Conservation (phyloP, 2,888 invertebrate species). For the Synergus laeviventris region DNA sequence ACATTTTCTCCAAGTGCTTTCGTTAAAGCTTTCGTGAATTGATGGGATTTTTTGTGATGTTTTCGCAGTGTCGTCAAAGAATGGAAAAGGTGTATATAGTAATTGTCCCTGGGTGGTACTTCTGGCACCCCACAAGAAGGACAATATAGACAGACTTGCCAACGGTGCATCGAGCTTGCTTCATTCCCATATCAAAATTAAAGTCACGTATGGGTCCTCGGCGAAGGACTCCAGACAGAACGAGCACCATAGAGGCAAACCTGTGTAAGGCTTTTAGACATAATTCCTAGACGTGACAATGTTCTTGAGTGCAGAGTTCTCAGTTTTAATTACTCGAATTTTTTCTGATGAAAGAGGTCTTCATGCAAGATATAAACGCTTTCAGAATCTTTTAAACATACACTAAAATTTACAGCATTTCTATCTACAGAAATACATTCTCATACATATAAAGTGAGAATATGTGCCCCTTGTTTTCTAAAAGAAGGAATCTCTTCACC, state of each 20-base stretch:
- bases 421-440: not conserved
- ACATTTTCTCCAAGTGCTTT: not conserved
- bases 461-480: not conserved
- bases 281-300: constrained; percentile 43
- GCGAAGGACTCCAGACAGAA: constrained; percentile 55
- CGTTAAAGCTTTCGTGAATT: not conserved
- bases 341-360: constrained; percentile 3
- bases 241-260: constrained; percentile 48
- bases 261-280: constrained; percentile 49
- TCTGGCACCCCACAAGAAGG: constrained; percentile 39
- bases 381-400: not conserved
- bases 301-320: constrained; percentile 15
- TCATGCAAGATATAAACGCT: not conserved
- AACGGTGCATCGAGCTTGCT: constrained; percentile 44
- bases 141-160: constrained; percentile 49
- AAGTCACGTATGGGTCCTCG: constrained; percentile 61
- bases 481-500: constrained; percentile 10
- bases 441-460: not conserved
- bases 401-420: not conserved
- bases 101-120: constrained; percentile 20
- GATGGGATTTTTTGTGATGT: not conserved
- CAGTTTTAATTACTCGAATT: constrained; percentile 34
- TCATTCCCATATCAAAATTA: constrained; percentile 58
- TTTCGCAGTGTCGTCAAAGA: not conserved
- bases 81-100: constrained; percentile 8